A percentile compares a stretch with the other conserved stretches of the same genome.
Conservation (phyloP, 1,140 invertebrate genomes). For the Bombus turneri region DNA sequence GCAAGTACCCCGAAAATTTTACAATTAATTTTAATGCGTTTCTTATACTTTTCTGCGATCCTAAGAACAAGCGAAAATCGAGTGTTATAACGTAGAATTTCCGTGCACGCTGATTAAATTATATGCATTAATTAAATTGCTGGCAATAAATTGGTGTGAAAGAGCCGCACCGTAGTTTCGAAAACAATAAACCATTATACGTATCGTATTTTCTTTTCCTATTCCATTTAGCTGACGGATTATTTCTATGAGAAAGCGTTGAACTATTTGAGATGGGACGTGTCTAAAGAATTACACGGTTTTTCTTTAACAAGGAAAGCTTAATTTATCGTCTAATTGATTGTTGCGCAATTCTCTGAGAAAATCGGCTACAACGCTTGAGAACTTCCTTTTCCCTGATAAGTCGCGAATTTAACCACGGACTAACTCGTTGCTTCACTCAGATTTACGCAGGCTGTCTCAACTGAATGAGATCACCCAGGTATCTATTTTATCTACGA, state of each 20-base stretch:
- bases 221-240: background rate
- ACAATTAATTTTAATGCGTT: background rate
- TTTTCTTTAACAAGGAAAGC: slow-evolving; percentile 5
- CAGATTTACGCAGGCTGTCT: background rate
- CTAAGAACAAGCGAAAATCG: slow-evolving; percentile 7
- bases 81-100: background rate
- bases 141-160: slow-evolving; percentile 9
- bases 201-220: background rate
- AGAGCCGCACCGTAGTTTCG: background rate
- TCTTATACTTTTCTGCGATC: background rate
- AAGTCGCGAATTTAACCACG: background rate
- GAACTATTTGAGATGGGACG: background rate
- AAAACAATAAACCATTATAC: slow-evolving; percentile 45
- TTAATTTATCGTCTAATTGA: slow-evolving; percentile 2
- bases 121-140: background rate
- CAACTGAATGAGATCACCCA: too few species aligned
- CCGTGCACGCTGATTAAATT: background rate
- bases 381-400: background rate
- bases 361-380: background rate
- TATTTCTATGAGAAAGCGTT: slow-evolving; percentile 35
- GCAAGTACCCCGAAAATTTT: background rate
- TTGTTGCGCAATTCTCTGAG: slow-evolving; percentile 12
- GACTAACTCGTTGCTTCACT: background rate
- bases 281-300: slow-evolving; percentile 17
- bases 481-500: too few species aligned